phyloP scores from a whole-genome alignment of 2,797 vertebrate genomes.

The Lithobates pipiens region DNA sequence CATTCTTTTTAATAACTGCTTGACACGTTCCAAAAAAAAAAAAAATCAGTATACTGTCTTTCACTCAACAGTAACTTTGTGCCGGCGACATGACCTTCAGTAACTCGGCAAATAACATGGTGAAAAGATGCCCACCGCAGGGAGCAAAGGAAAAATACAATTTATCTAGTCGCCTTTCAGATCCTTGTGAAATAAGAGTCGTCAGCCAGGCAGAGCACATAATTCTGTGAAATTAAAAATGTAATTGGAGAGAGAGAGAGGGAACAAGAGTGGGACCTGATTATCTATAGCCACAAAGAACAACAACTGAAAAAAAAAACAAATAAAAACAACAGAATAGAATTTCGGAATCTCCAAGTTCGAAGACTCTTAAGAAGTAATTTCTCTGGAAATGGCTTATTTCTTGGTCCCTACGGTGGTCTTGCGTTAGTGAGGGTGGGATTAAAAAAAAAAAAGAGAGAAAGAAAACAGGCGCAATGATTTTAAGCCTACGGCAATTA shows the following conservation, averaged over 20 bases:
- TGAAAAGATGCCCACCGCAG: background rate
- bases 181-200: slow-evolving; percentile 21
- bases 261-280: background rate
- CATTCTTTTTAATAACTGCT: slow-evolving; percentile 14
- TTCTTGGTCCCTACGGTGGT: slow-evolving; percentile 23
- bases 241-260: slow-evolving; percentile 25
- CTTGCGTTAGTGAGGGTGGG: slow-evolving; percentile 16
- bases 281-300: slow-evolving; percentile 1
- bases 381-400: slow-evolving; percentile 22
- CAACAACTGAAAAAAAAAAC: slow-evolving; percentile 21
- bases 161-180: background rate
- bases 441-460: background rate
- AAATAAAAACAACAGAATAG: slow-evolving; percentile 13
- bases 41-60: background rate
- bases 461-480: slow-evolving; percentile 28
- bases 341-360: slow-evolving; percentile 1
- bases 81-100: slow-evolving; percentile 16
- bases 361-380: slow-evolving; percentile 10
- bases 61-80: slow-evolving; percentile 13
- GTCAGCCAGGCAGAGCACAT: slow-evolving; percentile 19
- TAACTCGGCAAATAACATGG: background rate
- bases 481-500: slow-evolving; percentile 48
- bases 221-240: slow-evolving; percentile 50
- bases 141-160: background rate
- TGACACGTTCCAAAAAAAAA: background rate